Evolutionary conservation across 2,113 vertebrate species (phyloP).

Genomic region (Mionectes macconnelli): DNA sequence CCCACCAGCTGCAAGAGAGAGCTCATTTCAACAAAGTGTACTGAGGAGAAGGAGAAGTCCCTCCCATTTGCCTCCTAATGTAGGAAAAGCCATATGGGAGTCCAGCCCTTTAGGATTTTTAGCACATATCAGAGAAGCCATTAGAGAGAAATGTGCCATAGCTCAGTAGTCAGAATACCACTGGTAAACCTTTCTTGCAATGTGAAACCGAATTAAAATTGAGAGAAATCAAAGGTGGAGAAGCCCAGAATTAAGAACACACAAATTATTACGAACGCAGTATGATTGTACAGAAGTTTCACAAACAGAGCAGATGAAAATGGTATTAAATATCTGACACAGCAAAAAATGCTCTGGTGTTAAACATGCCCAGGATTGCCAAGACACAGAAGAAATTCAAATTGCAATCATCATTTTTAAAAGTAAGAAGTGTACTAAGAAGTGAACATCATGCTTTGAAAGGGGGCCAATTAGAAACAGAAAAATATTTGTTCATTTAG

Average conservation of each 20-base stretch:
- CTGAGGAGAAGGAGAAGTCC: slow-evolving; percentile 1
- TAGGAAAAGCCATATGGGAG: slow-evolving; percentile 25
- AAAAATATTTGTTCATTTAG: background rate
- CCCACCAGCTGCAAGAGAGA: slow-evolving; percentile 31
- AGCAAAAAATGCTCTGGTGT: background rate
- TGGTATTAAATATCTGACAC: background rate
- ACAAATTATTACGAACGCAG: background rate
- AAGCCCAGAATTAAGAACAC: background rate
- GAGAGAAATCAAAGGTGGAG: background rate
- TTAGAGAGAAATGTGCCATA: background rate
- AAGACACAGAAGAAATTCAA: background rate
- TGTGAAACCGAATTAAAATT: background rate
- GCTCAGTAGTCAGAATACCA: background rate
- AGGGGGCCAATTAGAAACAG: background rate
- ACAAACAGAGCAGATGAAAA: background rate
- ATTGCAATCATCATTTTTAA: background rate
- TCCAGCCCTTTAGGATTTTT: slow-evolving; percentile 19
- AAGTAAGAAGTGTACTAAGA: background rate
- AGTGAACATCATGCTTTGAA: background rate
- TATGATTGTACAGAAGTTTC: background rate
- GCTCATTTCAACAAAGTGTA: slow-evolving; percentile 44
- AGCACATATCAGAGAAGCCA: background rate
- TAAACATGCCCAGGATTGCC: background rate
- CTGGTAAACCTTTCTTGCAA: background rate
- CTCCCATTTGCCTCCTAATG: slow-evolving; percentile 46